Percentiles rank a stretch among this genome's conserved stretches.
Evolutionary conservation across 1,140 invertebrate genomes (phyloP).

Genomic region (Nymphalis io): DNA sequence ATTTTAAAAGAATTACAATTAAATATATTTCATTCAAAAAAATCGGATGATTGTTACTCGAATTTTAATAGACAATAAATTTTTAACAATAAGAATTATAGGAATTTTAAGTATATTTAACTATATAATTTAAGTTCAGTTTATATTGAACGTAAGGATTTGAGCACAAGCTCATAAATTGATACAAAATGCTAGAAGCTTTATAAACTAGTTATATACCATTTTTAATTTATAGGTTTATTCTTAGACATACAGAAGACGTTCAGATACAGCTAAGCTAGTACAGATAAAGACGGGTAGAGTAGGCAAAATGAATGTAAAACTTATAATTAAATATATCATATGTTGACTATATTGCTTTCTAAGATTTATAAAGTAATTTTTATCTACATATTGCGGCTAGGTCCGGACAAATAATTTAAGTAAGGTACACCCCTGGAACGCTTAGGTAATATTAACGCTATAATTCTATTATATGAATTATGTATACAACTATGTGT

Average conservation of each 20-base stretch:
- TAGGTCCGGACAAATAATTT: constrained; percentile 16
- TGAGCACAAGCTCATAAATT: constrained; percentile 32
- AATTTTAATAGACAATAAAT: neutral
- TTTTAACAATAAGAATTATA: constrained; percentile 3
- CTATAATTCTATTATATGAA: neutral
- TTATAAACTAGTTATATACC: constrained; percentile 18
- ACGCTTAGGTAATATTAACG: constrained; percentile 11
- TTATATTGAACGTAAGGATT: constrained; percentile 6
- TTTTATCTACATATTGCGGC: constrained; percentile 25
- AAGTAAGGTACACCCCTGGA: neutral
- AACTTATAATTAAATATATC: constrained; percentile 18
- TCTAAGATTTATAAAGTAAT: constrained; percentile 19
- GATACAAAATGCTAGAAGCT: constrained; percentile 31
- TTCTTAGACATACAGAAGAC: neutral
- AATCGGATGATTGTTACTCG: neutral
- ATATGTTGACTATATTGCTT: constrained; percentile 26
- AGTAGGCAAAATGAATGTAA: constrained; percentile 17
- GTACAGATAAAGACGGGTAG: constrained; percentile 12
- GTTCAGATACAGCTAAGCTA: constrained; percentile 1
- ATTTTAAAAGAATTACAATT: neutral
- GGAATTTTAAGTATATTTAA: neutral
- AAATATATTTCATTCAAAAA: neutral
- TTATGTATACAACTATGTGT: too few relatives aligned
- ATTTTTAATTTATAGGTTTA: constrained; percentile 13
- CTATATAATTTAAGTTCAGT: constrained; percentile 2